Evolutionary conservation across 2,113 vertebrate genomes (phyloP).

Genomic region (Hylia prasina): DNA sequence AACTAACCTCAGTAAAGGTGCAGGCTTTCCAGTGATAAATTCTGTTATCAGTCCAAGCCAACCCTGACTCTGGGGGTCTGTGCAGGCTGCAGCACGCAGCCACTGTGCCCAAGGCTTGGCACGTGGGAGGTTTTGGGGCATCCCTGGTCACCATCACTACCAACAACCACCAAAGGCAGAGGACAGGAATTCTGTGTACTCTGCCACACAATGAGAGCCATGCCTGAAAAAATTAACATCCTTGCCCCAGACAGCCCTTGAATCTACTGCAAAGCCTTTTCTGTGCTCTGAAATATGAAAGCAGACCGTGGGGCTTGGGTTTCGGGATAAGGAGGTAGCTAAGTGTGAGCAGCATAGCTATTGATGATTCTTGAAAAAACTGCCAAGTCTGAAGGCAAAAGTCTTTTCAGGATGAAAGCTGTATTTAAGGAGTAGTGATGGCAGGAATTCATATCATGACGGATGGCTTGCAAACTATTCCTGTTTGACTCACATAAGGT

Average conservation of each 20-base stretch:
- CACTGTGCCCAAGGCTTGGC: background rate
- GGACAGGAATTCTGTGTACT: background rate
- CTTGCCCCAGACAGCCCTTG: background rate
- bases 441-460: background rate
- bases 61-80: rapidly evolving
- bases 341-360: background rate
- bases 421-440: background rate
- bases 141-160: rapidly evolving
- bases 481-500: background rate
- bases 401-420: background rate
- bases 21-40: background rate
- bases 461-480: background rate
- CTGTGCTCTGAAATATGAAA: background rate
- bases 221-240: background rate
- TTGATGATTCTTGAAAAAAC: background rate
- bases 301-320: background rate
- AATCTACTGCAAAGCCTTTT: background rate
- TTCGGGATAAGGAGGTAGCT: background rate
- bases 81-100: rapidly evolving
- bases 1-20: background rate
- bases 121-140: rapidly evolving
- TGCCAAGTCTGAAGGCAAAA: background rate
- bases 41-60: too few relatives aligned
- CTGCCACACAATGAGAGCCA: rapidly evolving
- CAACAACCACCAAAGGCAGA: background rate